These are phyloP conservation scores for Steatocranus sp. DNA, from an alignment of 2,797 vertebrate species.

Conservation along the genomic window DNA sequence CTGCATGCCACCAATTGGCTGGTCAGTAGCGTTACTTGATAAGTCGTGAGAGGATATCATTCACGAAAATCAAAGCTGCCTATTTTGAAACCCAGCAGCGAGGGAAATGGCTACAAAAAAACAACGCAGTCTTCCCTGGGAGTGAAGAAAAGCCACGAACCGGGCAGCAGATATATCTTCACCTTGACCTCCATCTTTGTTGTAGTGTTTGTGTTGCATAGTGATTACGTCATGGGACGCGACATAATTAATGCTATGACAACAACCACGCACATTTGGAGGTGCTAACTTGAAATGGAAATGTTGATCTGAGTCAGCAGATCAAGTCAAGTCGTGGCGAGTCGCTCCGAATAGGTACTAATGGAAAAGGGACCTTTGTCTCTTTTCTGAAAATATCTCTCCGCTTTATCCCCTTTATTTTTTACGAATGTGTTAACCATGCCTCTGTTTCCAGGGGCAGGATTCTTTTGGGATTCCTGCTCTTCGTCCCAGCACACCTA, in stretches of 20 bases:
- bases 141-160: background rate
- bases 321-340: background rate
- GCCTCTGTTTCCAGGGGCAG: background rate
- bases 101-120: background rate
- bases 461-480: background rate
- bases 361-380: background rate
- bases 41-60: background rate
- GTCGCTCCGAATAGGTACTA: fast-evolving
- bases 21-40: background rate
- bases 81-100: background rate
- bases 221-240: background rate
- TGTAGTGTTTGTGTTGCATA: background rate
- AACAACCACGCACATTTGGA: background rate
- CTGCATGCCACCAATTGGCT: background rate
- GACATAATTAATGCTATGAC: background rate
- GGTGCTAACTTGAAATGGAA: background rate
- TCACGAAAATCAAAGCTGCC: background rate
- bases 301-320: background rate
- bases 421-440: background rate
- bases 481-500: background rate
- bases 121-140: background rate
- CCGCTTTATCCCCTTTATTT: background rate
- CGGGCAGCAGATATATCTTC: background rate
- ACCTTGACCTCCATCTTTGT: background rate
- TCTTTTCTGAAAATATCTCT: background rate